Evolutionary conservation across 2,888 invertebrate species (phyloP), one percentile per base, ranked within the genome.

Genomic region (Alloscopus bannaensis): DNA sequence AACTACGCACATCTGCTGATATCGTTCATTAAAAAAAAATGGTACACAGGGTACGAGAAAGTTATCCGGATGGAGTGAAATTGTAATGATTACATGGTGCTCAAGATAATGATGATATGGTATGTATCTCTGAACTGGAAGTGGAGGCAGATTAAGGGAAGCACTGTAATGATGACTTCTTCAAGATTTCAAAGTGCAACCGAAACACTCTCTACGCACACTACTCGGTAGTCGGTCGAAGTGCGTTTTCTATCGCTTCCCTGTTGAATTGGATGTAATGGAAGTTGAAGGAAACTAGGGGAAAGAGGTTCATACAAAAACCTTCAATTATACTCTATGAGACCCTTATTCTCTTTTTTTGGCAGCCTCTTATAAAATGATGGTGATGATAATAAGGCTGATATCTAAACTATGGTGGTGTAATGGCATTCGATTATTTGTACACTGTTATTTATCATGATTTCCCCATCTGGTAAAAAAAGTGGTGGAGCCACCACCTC

Each of bases 401-500:
- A n/a, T n/a, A 70, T 47, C 31, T 28, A 70, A 22, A 52, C 22
- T 52, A 18, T 45, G 47, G 20, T 29, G 45, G 45, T 40, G 57
- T 57, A 69, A 69, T 69, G 24, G 59, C 22, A 59, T 60, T 59
- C 29, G 4, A 70, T 70, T 70, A 60, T 50, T 65, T 59, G 36
- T 47, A 70, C 31, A 31, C 47, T 60, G 22, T 16, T 29, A 59
- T 60, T 70, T 70, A 68, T 68, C 59, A 70, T 70, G 70, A 70
- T 70, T 59, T 59, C 59, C 47, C 29, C 59, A 60, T 70, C 69
- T 57, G 59, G 59, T 1, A 29, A 4, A 20, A 31, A 59, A 29
- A 31, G 3, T 31, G n/a, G 29, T 59, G 59, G 59, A 59, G 59
- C 59, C 59, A 31, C 3, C 13, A 36, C n/a, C n/a, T n/a, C n/a